Conservation (phyloP, 2,888 invertebrate species). For the Ametastegia equiseti region DNA sequence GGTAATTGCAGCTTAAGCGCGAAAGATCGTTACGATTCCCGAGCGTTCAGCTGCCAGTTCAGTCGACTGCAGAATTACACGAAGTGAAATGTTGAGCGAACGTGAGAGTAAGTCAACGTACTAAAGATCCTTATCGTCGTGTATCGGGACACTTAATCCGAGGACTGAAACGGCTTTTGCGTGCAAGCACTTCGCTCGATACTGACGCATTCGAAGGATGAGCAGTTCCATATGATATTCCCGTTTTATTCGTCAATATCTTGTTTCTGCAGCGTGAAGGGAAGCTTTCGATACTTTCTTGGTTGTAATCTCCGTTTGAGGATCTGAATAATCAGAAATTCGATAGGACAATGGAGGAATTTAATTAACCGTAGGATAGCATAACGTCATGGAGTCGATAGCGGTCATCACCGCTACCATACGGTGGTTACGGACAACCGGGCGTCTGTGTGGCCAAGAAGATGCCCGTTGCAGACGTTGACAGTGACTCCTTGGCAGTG, state of each 20-base stretch:
- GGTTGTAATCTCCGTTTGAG: slow-evolving; percentile 57
- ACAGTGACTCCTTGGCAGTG: slow-evolving; percentile 63
- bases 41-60: slow-evolving; percentile 12
- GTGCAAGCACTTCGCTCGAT: background rate
- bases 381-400: slow-evolving; percentile 58
- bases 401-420: slow-evolving; percentile 54
- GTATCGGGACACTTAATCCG: background rate
- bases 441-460: slow-evolving; percentile 6
- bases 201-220: background rate
- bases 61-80: background rate
- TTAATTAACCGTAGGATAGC: slow-evolving; percentile 67
- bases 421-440: slow-evolving; percentile 48
- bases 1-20: slow-evolving; percentile 26
- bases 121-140: slow-evolving; percentile 5
- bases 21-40: slow-evolving; percentile 17
- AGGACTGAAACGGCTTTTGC: slow-evolving; percentile 16
- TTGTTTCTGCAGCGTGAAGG: background rate
- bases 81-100: slow-evolving; percentile 18
- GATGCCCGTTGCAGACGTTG: slow-evolving; percentile 59
- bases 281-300: background rate
- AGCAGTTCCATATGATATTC: background rate
- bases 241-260: background rate
- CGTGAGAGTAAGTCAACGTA: background rate
- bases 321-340: slow-evolving; percentile 62
- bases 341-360: slow-evolving; percentile 63